phyloP scores from a whole-genome alignment of 2,113 vertebrate genomes.

The Sclerurus mexicanus region DNA sequence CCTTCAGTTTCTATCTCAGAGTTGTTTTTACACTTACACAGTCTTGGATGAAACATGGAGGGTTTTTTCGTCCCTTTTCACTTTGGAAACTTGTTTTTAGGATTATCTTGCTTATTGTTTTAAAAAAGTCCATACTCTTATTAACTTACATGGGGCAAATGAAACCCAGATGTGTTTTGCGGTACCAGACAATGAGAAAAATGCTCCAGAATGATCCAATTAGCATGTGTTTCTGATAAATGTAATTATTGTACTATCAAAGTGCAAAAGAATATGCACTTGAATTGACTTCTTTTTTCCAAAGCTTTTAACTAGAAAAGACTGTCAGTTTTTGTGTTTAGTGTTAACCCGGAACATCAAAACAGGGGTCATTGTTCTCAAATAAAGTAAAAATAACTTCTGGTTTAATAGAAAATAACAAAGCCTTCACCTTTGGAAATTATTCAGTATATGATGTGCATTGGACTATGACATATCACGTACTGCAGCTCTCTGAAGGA shows the following conservation, averaged over 20 bases:
- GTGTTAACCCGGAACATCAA: not conserved
- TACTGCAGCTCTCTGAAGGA: not conserved
- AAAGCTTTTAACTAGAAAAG: slow-evolving; percentile 42
- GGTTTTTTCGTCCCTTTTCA: not conserved
- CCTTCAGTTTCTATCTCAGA: not conserved
- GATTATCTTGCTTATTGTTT: slow-evolving; percentile 64
- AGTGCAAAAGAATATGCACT: slow-evolving; percentile 41
- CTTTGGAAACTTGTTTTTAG: slow-evolving; percentile 58
- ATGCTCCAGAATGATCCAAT: slow-evolving; percentile 53
- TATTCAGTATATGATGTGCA: not conserved
- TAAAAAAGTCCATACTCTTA: slow-evolving; percentile 18
- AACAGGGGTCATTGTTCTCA: not conserved
- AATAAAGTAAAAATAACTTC: not conserved
- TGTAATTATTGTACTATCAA: slow-evolving; percentile 65
- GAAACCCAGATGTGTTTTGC: slow-evolving; percentile 69
- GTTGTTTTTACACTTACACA: not conserved
- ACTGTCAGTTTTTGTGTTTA: not conserved
- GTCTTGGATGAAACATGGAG: not conserved
- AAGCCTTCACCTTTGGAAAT: not conserved
- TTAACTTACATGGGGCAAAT: slow-evolving; percentile 73
- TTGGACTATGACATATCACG: not conserved
- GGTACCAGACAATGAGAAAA: slow-evolving; percentile 63
- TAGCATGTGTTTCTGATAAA: slow-evolving; percentile 74
- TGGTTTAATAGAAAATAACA: not conserved
- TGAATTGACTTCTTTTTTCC: slow-evolving; percentile 1